Base-by-base conservation (phyloP, 2,888 invertebrate species). In the Acleris literana region DNA sequence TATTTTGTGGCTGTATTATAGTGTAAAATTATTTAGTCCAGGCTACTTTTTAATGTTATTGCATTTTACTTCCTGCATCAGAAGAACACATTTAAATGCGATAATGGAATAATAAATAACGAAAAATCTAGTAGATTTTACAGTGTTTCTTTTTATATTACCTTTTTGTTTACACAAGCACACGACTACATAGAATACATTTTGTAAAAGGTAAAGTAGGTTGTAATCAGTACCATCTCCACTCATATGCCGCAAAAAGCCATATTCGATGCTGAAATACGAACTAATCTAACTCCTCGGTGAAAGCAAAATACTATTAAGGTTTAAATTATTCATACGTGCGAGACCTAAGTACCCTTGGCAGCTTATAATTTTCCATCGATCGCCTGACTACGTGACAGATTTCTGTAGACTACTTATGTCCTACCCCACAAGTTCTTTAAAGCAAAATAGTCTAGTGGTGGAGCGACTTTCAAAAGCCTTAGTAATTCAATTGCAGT, bases 261-360 rank as follows among this genome's bases (percentile, higher is more conserved):
- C 5, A 44, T n/a, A 9, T 33, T 33, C 9, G 7, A 33, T 33
- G 9, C 33, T 33, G 9, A 33, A 33, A 9, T 55, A 13, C 9
- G 20, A 55, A 16, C 39, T 20, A 55, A 3, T 43, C 20, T 16
- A 1, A 6, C 18, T 33, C 33, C 33, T 33, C 33, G 2, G 39
- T 55, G 54, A 55, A 55, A 55, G 39, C 44, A 44, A 22, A 22
- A 56, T 16, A 56, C 22, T 6, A 56, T 44, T 56, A 22, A 3
- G 44, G 43, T 4, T 25, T 56, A 56, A 56, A 56, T 44, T 56
- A 56, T 56, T 56, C 56, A 44, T 33, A 1, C 3, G 11, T 22
- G 44, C 44, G 20, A 13, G 5, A 33, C 43, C 20, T 55, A 56
- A 56, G 22, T 44, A 44, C 22, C 18, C 7, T n/a, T 25, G 39